Percentiles rank a stretch among this genome's conserved stretches.
Conservation (phyloP, 2,113 vertebrate genomes). For the Vidua macroura region DNA sequence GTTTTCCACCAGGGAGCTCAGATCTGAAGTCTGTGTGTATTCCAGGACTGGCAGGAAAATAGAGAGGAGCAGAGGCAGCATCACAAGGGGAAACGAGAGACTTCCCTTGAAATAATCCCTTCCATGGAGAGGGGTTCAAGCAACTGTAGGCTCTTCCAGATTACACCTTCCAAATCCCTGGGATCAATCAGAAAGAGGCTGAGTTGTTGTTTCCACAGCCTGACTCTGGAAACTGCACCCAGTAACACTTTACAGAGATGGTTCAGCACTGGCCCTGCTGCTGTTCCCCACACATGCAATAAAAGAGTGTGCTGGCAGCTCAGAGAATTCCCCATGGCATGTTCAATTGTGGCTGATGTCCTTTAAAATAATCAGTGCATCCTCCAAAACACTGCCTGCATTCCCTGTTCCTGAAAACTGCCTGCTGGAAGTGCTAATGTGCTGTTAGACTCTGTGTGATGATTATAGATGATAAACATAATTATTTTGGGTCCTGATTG, state of each 20-base stretch:
- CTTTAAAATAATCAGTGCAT: neutral
- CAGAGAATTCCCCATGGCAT: neutral
- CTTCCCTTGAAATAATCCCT: neutral
- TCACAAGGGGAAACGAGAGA: neutral
- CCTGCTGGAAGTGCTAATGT: neutral
- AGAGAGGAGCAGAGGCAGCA: neutral
- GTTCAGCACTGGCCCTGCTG: neutral
- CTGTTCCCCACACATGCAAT: neutral
- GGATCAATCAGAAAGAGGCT: neutral
- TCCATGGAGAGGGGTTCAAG: neutral
- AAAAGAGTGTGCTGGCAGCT: neutral
- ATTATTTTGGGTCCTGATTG: conserved; percentile 15
- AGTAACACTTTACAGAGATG: neutral
- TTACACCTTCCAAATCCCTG: neutral
- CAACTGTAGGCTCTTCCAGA: neutral
- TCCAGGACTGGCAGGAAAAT: neutral
- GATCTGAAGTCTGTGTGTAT: neutral
- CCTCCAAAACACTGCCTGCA: neutral
- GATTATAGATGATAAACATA: conserved; percentile 11
- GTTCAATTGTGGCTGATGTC: neutral
- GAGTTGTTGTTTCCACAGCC: neutral
- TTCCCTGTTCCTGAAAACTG: neutral
- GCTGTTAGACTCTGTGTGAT: neutral
- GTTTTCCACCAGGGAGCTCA: neutral
- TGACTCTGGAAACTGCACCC: neutral